These are phyloP conservation scores for Salticus scenicus DNA, from an alignment of 2,888 invertebrate genomes.

Conservation along the genomic window DNA sequence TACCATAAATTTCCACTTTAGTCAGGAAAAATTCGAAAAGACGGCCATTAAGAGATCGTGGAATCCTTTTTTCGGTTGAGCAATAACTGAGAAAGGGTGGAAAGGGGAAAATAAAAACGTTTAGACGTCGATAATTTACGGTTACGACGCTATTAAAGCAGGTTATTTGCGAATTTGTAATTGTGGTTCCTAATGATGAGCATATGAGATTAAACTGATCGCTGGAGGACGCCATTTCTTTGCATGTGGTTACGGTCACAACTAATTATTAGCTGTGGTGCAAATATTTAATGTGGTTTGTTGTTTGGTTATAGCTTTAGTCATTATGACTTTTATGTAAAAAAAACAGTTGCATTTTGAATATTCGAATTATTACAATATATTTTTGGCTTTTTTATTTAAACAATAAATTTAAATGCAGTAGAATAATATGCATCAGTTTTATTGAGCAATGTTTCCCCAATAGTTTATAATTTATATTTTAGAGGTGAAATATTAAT, in stretches of 20 bases:
- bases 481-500: too few species aligned
- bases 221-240: constrained; percentile 11
- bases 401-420: not conserved
- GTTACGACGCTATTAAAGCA: constrained; percentile 41
- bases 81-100: not conserved
- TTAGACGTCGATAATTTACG: constrained; percentile 39
- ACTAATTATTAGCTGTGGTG: not conserved
- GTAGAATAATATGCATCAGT: too few species aligned
- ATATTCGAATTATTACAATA: not conserved
- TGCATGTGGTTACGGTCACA: constrained; percentile 9
- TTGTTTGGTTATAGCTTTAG: not conserved
- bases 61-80: not conserved
- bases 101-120: not conserved
- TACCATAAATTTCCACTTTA: constrained; percentile 67
- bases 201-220: constrained; percentile 4
- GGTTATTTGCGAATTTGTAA: constrained; percentile 19
- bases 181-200: not conserved
- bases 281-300: not conserved
- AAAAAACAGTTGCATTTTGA: not conserved
- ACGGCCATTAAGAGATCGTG: not conserved
- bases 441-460: too few species aligned
- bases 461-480: too few species aligned
- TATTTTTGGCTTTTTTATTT: not conserved
- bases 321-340: not conserved
- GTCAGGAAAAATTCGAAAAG: constrained; percentile 4